Evolutionary conservation across 2,113 vertebrate genomes (phyloP).

Genomic region (Hemicordylus capensis): DNA sequence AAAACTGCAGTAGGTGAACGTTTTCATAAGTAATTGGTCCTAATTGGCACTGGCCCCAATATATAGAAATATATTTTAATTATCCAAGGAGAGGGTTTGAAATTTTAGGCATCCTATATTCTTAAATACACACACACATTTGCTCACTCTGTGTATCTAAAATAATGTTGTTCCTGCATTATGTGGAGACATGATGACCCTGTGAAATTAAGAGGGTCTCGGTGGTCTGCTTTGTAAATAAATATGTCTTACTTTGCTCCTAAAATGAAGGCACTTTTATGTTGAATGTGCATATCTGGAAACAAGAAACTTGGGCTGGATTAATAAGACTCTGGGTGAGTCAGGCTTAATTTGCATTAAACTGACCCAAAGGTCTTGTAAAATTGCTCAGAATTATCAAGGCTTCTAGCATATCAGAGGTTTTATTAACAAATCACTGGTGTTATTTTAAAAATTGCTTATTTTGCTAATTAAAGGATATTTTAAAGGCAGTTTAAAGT

Average conservation of each 20-base stretch:
- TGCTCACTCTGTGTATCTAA: neutral
- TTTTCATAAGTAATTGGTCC: slow-evolving; percentile 75
- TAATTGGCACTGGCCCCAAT: slow-evolving; percentile 65
- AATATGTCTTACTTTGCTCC: slow-evolving; percentile 64
- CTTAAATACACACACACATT: slow-evolving; percentile 19
- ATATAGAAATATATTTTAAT: slow-evolving; percentile 53
- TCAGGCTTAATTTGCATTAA: slow-evolving; percentile 63
- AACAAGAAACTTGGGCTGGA: slow-evolving; percentile 54
- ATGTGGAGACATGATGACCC: slow-evolving; percentile 32
- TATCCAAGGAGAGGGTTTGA: slow-evolving; percentile 50
- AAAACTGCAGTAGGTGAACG: slow-evolving; percentile 65
- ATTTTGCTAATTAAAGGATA: slow-evolving; percentile 66
- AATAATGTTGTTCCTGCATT: slow-evolving; percentile 9
- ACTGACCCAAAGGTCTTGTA: slow-evolving; percentile 58
- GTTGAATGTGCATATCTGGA: slow-evolving; percentile 66
- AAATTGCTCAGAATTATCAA: slow-evolving; percentile 45
- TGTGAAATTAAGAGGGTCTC: slow-evolving; percentile 50
- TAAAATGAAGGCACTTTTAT: slow-evolving; percentile 60
- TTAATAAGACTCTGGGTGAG: slow-evolving; percentile 50
- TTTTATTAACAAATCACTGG: slow-evolving; percentile 52
- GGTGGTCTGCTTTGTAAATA: slow-evolving; percentile 58
- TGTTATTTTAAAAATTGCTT: slow-evolving; percentile 60
- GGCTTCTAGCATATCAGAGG: slow-evolving; percentile 54
- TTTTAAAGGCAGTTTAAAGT: slow-evolving; percentile 31
- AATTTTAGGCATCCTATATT: slow-evolving; percentile 23